Evolutionary conservation across 2,797 vertebrate species (phyloP).

Genomic region (Rhodeus uyekii): DNA sequence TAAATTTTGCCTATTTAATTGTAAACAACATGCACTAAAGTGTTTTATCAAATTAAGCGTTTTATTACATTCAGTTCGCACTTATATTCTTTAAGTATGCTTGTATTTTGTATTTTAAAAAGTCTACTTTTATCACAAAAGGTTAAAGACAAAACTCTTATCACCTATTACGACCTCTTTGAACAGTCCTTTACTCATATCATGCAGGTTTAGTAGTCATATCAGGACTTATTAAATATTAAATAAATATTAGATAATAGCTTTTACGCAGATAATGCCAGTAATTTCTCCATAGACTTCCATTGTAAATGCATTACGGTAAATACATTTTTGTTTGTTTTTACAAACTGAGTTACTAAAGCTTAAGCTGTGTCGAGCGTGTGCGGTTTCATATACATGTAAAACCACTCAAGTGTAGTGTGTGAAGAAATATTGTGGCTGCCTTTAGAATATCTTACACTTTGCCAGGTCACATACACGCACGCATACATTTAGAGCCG

Average conservation of each 20-base stretch:
- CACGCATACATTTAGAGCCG: neutral
- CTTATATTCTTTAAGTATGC: neutral
- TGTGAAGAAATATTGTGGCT: neutral
- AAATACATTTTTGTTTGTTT: neutral
- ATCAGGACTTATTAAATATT: neutral
- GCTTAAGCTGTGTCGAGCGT: neutral
- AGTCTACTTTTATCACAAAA: neutral
- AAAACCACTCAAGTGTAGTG: neutral
- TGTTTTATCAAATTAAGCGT: too few species aligned
- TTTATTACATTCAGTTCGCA: neutral
- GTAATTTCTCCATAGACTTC: neutral
- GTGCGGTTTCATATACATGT: neutral
- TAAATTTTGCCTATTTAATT: neutral
- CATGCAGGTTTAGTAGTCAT: neutral
- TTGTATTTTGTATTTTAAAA: neutral
- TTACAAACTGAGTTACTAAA: neutral
- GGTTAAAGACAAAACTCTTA: neutral
- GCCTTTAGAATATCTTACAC: neutral
- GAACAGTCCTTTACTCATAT: neutral
- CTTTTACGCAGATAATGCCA: neutral
- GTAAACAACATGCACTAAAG: neutral
- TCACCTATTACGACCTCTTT: neutral
- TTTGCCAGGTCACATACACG: slow-evolving; percentile 1
- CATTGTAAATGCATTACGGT: neutral
- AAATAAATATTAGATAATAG: neutral